Conservation (phyloP, 2,113 vertebrate genomes). For the Larimichthys crocea region DNA sequence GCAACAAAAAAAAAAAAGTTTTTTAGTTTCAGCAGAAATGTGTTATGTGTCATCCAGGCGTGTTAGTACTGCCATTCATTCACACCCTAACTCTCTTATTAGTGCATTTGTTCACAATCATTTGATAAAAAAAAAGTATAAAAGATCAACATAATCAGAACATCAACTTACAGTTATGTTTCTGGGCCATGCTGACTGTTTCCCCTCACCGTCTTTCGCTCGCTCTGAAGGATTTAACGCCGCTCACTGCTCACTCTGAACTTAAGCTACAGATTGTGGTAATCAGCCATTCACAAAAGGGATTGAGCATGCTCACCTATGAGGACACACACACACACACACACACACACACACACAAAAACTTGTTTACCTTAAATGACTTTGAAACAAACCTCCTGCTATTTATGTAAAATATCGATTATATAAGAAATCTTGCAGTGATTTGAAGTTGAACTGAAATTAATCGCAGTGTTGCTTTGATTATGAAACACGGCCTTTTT, state of each 20-base stretch:
- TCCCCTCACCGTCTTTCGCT: conserved; percentile 35
- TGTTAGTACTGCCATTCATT: conserved; percentile 31
- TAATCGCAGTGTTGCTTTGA: conserved; percentile 53
- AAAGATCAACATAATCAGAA: conserved; percentile 34
- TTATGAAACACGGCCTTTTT: conserved; percentile 7
- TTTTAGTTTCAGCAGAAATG: conserved; percentile 15
- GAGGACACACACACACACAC: background rate
- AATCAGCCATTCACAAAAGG: conserved; percentile 74
- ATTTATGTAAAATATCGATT: conserved; percentile 5
- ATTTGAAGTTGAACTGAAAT: conserved; percentile 53
- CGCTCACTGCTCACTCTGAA: conserved; percentile 12
- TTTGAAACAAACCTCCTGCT: conserved; percentile 8
- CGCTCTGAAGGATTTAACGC: conserved; percentile 46
- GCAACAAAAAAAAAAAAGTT: conserved; percentile 51
- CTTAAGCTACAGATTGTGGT: conserved; percentile 65
- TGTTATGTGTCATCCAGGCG: conserved; percentile 11
- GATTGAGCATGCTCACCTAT: conserved; percentile 65
- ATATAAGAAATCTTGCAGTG: background rate
- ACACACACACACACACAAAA: background rate
- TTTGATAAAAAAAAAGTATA: background rate
- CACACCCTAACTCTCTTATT: conserved; percentile 27
- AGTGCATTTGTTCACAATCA: conserved; percentile 40
- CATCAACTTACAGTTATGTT: conserved; percentile 74
- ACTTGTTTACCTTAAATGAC: conserved; percentile 31
- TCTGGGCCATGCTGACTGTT: conserved; percentile 72